Evolutionary conservation across 2,113 vertebrate genomes (phyloP).

Genomic region (Spilogale gracilis): DNA sequence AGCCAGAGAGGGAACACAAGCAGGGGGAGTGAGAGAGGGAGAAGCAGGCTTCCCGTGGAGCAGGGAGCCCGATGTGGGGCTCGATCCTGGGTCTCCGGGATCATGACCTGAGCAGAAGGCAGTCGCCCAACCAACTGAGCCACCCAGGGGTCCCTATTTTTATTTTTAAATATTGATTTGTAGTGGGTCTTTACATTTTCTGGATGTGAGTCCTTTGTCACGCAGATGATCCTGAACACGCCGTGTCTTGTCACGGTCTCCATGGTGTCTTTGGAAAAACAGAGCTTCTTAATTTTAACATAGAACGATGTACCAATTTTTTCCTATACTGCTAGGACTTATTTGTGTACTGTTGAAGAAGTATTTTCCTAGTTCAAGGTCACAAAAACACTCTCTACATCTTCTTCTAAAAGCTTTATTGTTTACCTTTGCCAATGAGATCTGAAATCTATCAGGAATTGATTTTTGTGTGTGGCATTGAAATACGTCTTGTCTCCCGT

Average conservation of each 20-base stretch:
- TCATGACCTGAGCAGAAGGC: too few species aligned
- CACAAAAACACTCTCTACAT: neutral
- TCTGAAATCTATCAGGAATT: constrained; percentile 25
- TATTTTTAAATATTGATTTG: neutral
- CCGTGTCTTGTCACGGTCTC: neutral
- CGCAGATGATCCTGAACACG: neutral
- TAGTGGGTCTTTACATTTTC: neutral
- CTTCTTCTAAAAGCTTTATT: neutral
- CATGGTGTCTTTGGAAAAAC: neutral
- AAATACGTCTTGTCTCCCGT: neutral
- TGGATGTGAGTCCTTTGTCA: neutral
- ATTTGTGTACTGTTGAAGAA: neutral
- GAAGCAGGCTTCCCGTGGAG: too few species aligned
- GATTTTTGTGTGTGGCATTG: neutral
- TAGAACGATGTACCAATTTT: neutral
- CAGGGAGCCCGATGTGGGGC: too few species aligned
- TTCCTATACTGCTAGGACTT: neutral
- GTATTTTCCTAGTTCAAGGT: neutral
- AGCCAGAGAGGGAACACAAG: too few species aligned
- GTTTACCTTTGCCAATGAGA: neutral
- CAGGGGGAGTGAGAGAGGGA: too few species aligned
- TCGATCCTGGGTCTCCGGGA: too few species aligned
- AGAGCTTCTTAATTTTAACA: neutral
- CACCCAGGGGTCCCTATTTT: neutral
- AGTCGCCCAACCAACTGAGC: too few species aligned